Evolutionary conservation across 2,113 vertebrate species (phyloP), one percentile per base, ranked within the genome.

Genomic region (Nymphicus hollandicus): DNA sequence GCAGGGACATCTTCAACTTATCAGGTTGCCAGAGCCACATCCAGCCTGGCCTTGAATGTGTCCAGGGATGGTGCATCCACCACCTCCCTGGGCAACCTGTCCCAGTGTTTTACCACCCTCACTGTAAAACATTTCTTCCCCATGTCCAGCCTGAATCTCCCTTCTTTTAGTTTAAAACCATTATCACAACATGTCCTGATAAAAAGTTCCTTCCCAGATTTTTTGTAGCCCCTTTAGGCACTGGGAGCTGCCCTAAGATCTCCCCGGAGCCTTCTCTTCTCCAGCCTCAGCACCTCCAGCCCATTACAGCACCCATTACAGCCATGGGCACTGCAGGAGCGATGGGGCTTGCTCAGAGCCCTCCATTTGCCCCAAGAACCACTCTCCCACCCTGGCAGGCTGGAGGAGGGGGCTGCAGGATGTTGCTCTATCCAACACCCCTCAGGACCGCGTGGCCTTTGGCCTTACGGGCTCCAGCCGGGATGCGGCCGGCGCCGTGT

Each of bases 321-420:
- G 33, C 49, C 8, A 2, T 7, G 28, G 63, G 17, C 31, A 49
- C 33, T 1, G 1, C 31, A 24, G 56, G 52, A 64, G 24, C 8
- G 24, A 13, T 18, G 19, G 44, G 35, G 35, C 35, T 73, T 22
- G 39, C 44, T 56, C 3, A 0, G 33, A 64, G 14, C 4, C 2
- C 33, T 41, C 20, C 2, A 2, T 17, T 24, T 17, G 28, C 11
- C 23, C 14, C 47, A 0, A 0, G 43, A 73, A 53, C 44, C 2
- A 0, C 11, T 4, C 18, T 80, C 33, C n/a, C 64, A 70, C 3
- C 28, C 44, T 2, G 0, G 4, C 22, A 0, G 1, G 60, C 31
- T 46, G 49, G 16, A 37, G 7, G 1, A 13, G 19, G 37, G 20
- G 10, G 18, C 49, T 77, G 60, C 11, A 49, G 76, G 76, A n/a